A percentile compares a stretch with the other conserved stretches of the same genome.
phyloP scores from a whole-genome alignment of 2,113 vertebrate genomes.

The Paradoxurus hermaphroditus region DNA sequence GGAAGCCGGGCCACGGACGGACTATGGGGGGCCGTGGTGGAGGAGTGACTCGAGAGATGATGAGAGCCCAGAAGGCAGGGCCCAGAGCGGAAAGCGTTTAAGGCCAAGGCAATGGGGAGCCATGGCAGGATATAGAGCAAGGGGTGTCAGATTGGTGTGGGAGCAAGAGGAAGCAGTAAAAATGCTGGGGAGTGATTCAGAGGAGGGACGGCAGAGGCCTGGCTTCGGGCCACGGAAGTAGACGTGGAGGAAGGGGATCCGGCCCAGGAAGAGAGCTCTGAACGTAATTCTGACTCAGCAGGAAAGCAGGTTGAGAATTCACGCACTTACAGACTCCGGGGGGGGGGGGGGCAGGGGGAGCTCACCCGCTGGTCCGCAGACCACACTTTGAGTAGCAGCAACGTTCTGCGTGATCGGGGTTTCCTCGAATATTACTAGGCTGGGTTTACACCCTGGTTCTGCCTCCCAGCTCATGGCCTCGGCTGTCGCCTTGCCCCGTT shows the following conservation, averaged over 20 bases:
- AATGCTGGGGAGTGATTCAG: not conserved
- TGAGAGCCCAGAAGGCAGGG: fast-evolving
- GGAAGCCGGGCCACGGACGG: not conserved
- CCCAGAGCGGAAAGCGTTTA: not conserved
- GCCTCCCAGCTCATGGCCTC: not conserved
- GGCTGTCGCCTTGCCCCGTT: not conserved
- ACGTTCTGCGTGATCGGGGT: not conserved
- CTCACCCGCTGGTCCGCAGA: fast-evolving
- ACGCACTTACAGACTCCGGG: fast-evolving
- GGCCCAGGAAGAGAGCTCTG: not conserved
- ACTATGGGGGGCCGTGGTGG: not conserved
- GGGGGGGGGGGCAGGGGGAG: fast-evolving
- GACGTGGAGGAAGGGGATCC: not conserved
- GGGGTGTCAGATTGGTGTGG: not conserved
- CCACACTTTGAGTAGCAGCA: not conserved
- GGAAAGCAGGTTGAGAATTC: not conserved
- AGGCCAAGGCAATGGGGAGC: not conserved
- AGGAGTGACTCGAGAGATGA: not conserved
- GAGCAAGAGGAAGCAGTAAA: not conserved
- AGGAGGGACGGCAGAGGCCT: too few relatives aligned
- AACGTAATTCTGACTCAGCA: not conserved
- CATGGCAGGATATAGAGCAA: not conserved
- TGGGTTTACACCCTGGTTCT: fast-evolving
- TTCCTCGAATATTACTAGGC: not conserved
- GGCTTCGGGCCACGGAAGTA: not conserved